Evolutionary conservation across 1,140 invertebrate genomes (phyloP).

Genomic region (Trichomalopsis sarcophagae): DNA sequence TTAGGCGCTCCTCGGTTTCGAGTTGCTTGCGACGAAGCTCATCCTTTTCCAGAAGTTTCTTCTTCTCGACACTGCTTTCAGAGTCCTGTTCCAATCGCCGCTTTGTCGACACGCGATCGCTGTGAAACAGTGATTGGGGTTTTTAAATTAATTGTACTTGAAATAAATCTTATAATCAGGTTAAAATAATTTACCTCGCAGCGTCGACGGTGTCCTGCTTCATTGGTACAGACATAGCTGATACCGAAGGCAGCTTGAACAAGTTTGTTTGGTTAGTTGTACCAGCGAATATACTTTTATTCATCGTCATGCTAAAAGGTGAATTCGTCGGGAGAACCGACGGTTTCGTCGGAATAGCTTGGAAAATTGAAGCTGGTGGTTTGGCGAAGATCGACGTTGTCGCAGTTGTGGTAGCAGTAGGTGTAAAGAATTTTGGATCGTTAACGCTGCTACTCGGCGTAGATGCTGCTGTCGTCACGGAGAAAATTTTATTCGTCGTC

Average conservation of each 20-base stretch:
- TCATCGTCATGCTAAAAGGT: conserved; percentile 48
- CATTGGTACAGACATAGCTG: neutral
- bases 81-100: conserved; percentile 29
- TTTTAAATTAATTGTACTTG: neutral
- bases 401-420: neutral
- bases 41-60: neutral
- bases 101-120: neutral
- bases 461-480: neutral
- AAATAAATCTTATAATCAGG: too few relatives aligned
- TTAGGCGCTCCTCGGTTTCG: neutral
- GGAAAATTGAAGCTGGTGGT: conserved; percentile 9
- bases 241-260: conserved; percentile 46
- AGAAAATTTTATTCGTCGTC: neutral
- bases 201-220: neutral
- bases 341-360: conserved; percentile 10
- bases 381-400: conserved; percentile 27
- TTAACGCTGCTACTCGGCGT: neutral
- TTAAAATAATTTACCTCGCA: neutral
- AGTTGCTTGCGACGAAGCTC: conserved; percentile 7
- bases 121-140: neutral
- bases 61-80: conserved; percentile 15
- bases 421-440: neutral
- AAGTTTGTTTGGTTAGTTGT: conserved; percentile 50
- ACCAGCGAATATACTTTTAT: conserved; percentile 60
- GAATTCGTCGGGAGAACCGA: conserved; percentile 10